Conservation (phyloP, 1,140 invertebrate genomes). For the Caenorhabditis elegans region WBcel235 BX284605.5:7980001-7980500, state of each 20-base stretch:
- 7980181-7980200: background rate
- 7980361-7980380: no score
- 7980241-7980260: no score
- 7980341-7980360: no score
- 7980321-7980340: no score
- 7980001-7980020: no score
- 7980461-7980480: constrained; percentile 27
- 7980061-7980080: background rate
- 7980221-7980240: background rate
- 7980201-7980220: background rate
- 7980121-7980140: background rate
- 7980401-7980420: background rate
- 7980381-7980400: no score
- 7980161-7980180: background rate
- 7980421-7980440: constrained; percentile 16
- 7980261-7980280: no score
- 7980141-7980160: background rate
- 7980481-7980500: constrained; percentile 29
- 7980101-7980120: background rate
- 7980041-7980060: background rate
- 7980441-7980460: constrained; percentile 30
- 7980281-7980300: no score
- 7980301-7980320: no score
- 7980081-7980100: background rate
- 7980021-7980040: background rate